A percentile compares a stretch with the other conserved stretches of the same genome.
These are phyloP conservation scores for Choloepus hoffmanni DNA, from an alignment of 2,113 vertebrate species.

Conservation along the genomic window DNA sequence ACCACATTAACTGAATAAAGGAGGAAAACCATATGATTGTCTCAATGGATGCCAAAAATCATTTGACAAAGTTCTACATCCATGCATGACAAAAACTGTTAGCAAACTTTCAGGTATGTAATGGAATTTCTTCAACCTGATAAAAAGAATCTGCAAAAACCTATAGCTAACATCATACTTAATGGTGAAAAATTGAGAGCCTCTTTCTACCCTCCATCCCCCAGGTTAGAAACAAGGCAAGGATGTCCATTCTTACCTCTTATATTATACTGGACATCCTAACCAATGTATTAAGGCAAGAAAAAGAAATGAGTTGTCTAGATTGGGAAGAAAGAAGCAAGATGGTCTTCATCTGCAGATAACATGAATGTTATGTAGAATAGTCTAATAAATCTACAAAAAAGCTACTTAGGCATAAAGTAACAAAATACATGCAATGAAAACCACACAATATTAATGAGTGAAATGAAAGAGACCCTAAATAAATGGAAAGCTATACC, in stretches of 20 bases:
- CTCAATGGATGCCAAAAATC: background rate
- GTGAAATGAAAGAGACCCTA: background rate
- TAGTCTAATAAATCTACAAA: background rate
- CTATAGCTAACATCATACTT: background rate
- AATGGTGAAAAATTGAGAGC: background rate
- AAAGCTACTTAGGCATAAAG: background rate
- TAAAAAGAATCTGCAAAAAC: background rate
- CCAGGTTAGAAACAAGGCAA: background rate
- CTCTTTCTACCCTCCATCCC: background rate
- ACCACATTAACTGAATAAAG: background rate
- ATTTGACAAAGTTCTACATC: background rate
- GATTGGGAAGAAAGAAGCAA: background rate
- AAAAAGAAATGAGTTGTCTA: background rate
- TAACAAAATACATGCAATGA: constrained; percentile 37
- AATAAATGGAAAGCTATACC: background rate
- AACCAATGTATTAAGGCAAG: background rate
- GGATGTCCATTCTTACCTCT: background rate
- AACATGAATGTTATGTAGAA: background rate
- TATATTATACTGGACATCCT: background rate
- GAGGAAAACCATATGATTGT: background rate
- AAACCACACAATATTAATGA: background rate
- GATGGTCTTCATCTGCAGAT: background rate
- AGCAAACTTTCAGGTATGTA: background rate
- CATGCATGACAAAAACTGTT: background rate
- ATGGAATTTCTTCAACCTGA: background rate